phyloP scores from a whole-genome alignment of 2,113 vertebrate species.

The Spermophilus dauricus region DNA sequence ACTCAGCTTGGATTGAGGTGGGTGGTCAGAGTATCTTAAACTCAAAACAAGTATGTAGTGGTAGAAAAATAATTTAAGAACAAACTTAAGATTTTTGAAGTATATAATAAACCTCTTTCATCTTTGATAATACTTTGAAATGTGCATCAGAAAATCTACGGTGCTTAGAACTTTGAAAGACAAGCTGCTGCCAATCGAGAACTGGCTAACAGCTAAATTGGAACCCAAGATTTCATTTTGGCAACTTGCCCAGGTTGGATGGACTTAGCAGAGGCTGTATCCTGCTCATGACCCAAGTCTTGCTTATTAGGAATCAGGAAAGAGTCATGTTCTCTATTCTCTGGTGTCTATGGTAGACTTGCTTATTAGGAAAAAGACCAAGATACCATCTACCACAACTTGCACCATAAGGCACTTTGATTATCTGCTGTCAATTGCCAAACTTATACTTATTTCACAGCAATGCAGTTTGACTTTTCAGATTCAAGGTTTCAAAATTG shows the following conservation, averaged over 20 bases:
- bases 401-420: not conserved
- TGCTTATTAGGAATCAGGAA: not conserved
- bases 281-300: not conserved
- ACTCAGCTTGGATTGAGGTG: not conserved
- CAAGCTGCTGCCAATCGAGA: not conserved
- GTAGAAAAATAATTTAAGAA: not conserved
- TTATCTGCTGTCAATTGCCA: not conserved
- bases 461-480: constrained; percentile 5
- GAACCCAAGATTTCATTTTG: not conserved
- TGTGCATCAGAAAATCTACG: not conserved
- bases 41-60: too few relatives aligned
- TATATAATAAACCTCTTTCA: not conserved
- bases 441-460: not conserved
- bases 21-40: too few relatives aligned
- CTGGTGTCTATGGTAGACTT: not conserved
- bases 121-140: constrained; percentile 6
- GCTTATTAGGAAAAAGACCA: not conserved
- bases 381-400: not conserved
- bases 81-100: not conserved
- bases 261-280: not conserved
- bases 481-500: not conserved
- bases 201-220: not conserved
- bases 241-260: not conserved
- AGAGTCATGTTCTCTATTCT: not conserved
- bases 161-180: constrained; percentile 21